Evolutionary conservation across 2,888 invertebrate genomes (phyloP).

Genomic region (Suillia variegata): DNA sequence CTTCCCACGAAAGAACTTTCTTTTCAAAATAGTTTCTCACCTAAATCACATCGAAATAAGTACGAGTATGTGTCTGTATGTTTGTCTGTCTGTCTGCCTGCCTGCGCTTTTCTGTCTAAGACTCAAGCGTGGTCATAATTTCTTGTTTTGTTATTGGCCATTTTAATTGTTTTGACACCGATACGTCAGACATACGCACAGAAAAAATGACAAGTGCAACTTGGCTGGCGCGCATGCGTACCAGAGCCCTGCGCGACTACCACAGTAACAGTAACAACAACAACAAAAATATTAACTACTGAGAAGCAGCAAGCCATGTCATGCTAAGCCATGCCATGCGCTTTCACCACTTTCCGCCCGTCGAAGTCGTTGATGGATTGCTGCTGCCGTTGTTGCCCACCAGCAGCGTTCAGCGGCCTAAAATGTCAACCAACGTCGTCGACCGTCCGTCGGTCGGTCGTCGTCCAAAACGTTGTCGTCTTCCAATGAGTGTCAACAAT

Average conservation of each 20-base stretch:
- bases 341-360: background rate
- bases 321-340: too few relatives aligned
- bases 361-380: background rate
- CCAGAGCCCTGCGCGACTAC: background rate
- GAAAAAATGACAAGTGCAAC: slow-evolving; percentile 3
- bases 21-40: background rate
- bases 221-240: background rate
- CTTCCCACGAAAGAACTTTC: background rate
- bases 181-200: background rate
- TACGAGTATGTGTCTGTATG: too few relatives aligned
- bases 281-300: too few relatives aligned
- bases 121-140: background rate
- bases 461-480: too few relatives aligned
- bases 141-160: background rate
- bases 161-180: slow-evolving; percentile 2
- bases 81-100: too few relatives aligned
- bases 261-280: too few relatives aligned
- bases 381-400: background rate
- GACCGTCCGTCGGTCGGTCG: too few relatives aligned
- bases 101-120: too few relatives aligned
- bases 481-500: background rate
- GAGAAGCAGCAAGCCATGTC: too few relatives aligned
- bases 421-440: background rate
- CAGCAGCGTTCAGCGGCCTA: background rate
- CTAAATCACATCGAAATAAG: background rate